Percentiles rank a stretch among this genome's conserved stretches.
phyloP scores from a whole-genome alignment of 2,888 invertebrate genomes.

The Idaea biselata region DNA sequence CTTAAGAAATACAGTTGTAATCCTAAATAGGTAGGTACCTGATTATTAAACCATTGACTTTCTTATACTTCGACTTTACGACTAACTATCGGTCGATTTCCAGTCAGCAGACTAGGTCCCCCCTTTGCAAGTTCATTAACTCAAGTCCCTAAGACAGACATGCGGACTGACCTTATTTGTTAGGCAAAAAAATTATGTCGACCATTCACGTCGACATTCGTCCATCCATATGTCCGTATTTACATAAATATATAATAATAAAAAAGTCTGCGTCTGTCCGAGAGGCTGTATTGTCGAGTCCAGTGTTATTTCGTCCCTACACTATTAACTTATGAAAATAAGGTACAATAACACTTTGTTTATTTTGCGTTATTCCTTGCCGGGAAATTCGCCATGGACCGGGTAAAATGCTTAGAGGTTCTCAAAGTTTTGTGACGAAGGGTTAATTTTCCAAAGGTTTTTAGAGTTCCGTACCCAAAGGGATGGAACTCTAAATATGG shows the following conservation, averaged over 20 bases:
- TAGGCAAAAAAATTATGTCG: constrained; percentile 10
- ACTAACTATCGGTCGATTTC: neutral
- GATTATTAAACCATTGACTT: no score
- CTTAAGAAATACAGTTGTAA: no score
- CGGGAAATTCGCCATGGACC: constrained; percentile 65
- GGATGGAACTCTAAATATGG: no score
- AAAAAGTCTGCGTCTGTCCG: constrained; percentile 38
- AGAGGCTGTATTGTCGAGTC: constrained; percentile 20
- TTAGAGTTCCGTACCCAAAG: no score
- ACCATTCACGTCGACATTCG: constrained; percentile 25
- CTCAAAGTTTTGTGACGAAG: constrained; percentile 42
- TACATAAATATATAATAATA: constrained; percentile 47
- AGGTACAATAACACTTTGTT: constrained; percentile 79
- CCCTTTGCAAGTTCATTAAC: constrained; percentile 14
- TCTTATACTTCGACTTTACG: no score
- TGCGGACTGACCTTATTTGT: constrained; percentile 19
- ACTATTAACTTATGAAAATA: constrained; percentile 80
- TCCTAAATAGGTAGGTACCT: no score
- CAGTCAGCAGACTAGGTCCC: neutral
- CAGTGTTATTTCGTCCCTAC: constrained; percentile 36
- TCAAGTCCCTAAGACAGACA: constrained; percentile 18
- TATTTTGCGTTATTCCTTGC: constrained; percentile 74
- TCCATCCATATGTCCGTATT: constrained; percentile 37
- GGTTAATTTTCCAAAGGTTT: neutral
- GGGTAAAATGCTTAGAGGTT: constrained; percentile 46